These are phyloP conservation scores for Drosophila borborema DNA, from an alignment of 2,888 invertebrate species.

Conservation along the genomic window DNA sequence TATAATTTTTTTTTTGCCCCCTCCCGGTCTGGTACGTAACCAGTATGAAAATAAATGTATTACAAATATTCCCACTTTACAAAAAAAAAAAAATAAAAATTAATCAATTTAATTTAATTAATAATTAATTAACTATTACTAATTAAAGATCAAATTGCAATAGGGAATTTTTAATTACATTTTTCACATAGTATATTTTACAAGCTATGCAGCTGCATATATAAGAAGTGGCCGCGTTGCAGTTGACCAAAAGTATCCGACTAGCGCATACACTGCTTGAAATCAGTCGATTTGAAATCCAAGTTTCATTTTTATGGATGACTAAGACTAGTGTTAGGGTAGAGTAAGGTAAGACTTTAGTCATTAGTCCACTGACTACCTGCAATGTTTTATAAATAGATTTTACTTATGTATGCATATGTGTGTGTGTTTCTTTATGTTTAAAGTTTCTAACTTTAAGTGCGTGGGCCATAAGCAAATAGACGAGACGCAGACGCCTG, in stretches of 20 bases:
- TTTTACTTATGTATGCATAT: not conserved
- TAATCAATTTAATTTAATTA: not conserved
- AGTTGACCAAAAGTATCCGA: not conserved
- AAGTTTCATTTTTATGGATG: not conserved
- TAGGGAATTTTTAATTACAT: not conserved
- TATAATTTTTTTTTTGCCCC: constrained; percentile 44
- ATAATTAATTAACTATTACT: not conserved
- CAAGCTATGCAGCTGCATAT: constrained; percentile 3
- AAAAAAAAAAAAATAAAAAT: not conserved
- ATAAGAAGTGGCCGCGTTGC: not conserved
- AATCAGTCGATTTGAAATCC: too few relatives aligned
- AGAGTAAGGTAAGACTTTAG: not conserved
- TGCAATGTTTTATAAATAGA: constrained; percentile 7
- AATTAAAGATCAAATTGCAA: not conserved
- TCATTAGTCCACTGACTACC: not conserved
- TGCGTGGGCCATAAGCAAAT: constrained; percentile 2
- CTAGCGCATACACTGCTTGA: not conserved
- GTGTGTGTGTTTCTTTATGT: not conserved
- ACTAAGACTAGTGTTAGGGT: not conserved
- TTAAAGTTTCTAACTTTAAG: constrained; percentile 3
- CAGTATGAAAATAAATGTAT: constrained; percentile 5
- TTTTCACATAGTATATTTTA: not conserved
- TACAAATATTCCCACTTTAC: not conserved
- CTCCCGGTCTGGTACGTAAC: constrained; percentile 15
- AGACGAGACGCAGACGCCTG: constrained; percentile 1